phyloP scores from a whole-genome alignment of 1,140 invertebrate species.

The Babylonia areolata region DNA sequence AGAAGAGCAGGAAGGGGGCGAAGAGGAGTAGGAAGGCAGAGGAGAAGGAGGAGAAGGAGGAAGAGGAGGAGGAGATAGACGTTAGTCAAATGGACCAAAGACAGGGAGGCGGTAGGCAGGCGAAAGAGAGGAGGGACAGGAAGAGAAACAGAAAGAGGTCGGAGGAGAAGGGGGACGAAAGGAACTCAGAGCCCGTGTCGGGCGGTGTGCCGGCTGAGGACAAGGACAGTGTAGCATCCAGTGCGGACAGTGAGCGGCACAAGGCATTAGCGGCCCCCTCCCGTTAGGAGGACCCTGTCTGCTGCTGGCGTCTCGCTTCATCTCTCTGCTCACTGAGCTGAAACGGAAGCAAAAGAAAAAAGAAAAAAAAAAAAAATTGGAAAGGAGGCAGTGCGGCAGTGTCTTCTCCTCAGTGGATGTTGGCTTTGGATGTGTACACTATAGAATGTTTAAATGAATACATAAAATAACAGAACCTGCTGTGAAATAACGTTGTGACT shows the following conservation, averaged over 20 bases:
- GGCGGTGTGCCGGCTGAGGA: background rate
- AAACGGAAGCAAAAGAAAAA: too few species aligned
- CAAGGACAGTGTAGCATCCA: background rate
- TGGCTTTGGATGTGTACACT: background rate
- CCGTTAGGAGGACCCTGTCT: background rate
- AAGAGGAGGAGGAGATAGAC: conserved; percentile 15
- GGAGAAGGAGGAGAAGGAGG: background rate
- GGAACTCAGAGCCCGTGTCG: too few species aligned
- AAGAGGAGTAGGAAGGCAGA: conserved; percentile 29
- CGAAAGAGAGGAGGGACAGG: background rate
- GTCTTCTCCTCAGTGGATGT: background rate
- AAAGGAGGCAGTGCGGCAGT: background rate
- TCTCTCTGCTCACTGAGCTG: background rate
- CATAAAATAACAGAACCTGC: background rate
- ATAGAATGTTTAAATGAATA: background rate
- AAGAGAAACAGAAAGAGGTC: conserved; percentile 3
- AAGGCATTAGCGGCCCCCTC: background rate
- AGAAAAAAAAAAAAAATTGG: too few species aligned
- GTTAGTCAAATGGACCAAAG: background rate
- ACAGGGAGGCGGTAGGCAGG: conserved; percentile 11
- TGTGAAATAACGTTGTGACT: background rate
- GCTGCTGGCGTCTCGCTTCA: background rate
- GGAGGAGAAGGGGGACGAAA: background rate
- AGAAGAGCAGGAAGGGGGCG: conserved; percentile 35
- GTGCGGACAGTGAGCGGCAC: background rate